Evolutionary conservation across 2,113 vertebrate species (phyloP).

Genomic region (Prunella fulvescens): DNA sequence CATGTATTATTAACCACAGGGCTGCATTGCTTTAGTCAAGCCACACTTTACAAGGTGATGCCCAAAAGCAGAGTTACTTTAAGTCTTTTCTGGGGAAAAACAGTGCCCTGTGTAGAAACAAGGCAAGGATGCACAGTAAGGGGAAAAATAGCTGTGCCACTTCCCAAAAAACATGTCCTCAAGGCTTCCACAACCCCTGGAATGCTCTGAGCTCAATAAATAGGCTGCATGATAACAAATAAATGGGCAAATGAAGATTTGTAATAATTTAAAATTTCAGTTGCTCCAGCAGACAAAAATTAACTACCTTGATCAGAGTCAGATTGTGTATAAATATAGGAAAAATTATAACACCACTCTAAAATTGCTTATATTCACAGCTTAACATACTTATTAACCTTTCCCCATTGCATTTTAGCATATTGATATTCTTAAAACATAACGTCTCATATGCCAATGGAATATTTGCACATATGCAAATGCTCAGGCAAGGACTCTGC

Average conservation of each 20-base stretch:
- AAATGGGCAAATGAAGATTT: neutral
- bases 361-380: neutral
- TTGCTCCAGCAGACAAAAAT: neutral
- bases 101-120: neutral
- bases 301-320: neutral
- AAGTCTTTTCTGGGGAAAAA: neutral
- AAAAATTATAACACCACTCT: neutral
- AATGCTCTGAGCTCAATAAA: neutral
- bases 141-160: neutral
- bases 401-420: neutral
- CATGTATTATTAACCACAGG: neutral
- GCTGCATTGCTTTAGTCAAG: neutral
- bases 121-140: fast-evolving
- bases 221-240: neutral
- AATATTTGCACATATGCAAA: neutral
- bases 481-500: neutral
- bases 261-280: neutral
- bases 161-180: neutral
- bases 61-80: neutral
- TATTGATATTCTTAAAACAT: neutral
- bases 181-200: neutral
- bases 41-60: neutral
- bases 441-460: neutral
- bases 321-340: neutral
- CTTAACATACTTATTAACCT: neutral